Base-by-base conservation (phyloP, 2,797 vertebrate species). In the Protonibea diacanthus region DNA sequence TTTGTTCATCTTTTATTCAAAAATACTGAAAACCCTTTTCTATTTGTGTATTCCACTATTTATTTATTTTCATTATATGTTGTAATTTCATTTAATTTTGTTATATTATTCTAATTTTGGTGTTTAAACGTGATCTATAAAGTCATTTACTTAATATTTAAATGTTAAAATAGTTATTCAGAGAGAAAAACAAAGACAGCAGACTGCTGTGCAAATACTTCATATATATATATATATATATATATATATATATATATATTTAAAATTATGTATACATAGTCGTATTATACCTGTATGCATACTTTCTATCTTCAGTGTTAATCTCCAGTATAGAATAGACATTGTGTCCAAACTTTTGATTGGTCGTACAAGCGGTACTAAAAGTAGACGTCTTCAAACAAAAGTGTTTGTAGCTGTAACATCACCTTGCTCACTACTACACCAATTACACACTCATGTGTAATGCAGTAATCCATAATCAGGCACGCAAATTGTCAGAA, bases 361-460 rank as follows among this genome's bases (percentile, higher is more conserved):
- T 9, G 33, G 33, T 33, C 33, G 8, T 2, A 52, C n/a, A 2
- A 20, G 49, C 45, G 42, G 11, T 0, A 20, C 9, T 47, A 3
- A 13, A n/a, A 23, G 6, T 7, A 57, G 52, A 60, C 17, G 2
- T 44, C 27, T 47, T 23, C 12, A 53, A 20, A 68, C 10, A 55
- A 65, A 11, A 45, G 5, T 59, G n/a, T 49, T 69, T 55, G 6
- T 53, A n/a, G 7, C 25, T 59, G 18, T 38, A 0, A 15, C 51
- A 9, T 49, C 5, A 53, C n/a, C 10, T 13, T 45, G 14, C n/a
- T 25, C 10, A 12, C 11, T 3, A 15, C 17, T n/a, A 25, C 45
- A 71, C 9, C 12, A 47, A 47, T 75, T 69, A 78, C 48, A 33
- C 17, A 1, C 44, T 21, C 8, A 49, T 73, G 75, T 40, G 48